These are phyloP conservation scores for Tychaedon coryphoeus DNA, from an alignment of 2,113 vertebrate species.

Conservation along the genomic window DNA sequence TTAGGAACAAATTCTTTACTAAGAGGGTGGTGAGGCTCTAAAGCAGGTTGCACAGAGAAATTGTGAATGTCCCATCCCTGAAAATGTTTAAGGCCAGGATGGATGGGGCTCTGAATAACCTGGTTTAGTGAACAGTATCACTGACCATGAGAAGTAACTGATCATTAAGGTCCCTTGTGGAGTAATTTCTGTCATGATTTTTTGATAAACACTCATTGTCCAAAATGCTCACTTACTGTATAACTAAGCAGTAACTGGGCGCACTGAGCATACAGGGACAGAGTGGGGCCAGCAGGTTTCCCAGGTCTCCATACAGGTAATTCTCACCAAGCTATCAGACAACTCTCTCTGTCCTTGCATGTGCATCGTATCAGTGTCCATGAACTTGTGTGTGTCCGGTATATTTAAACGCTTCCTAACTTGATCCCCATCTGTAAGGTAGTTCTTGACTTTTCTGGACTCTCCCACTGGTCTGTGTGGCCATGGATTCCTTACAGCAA, in stretches of 20 bases:
- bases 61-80: too few relatives aligned
- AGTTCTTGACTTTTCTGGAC: neutral
- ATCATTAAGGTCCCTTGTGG: too few relatives aligned
- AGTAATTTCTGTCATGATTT: neutral
- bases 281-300: neutral
- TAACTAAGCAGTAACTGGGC: neutral
- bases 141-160: neutral
- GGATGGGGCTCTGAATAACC: neutral
- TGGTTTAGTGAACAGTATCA: neutral
- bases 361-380: neutral
- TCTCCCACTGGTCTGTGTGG: neutral
- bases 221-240: neutral
- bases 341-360: fast-evolving
- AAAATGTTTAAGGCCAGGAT: neutral
- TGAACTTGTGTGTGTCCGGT: neutral
- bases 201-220: neutral
- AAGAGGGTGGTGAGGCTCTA: neutral
- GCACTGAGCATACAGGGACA: neutral
- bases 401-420: neutral
- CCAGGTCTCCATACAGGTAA: neutral
- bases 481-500: neutral
- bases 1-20: neutral
- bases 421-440: neutral
- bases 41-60: neutral
- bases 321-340: neutral